Evolutionary conservation across 92 coral and sea anemone genomes (phyloP), one percentile per base, ranked within the genome.

Genomic region (Diadumene lineata): DNA sequence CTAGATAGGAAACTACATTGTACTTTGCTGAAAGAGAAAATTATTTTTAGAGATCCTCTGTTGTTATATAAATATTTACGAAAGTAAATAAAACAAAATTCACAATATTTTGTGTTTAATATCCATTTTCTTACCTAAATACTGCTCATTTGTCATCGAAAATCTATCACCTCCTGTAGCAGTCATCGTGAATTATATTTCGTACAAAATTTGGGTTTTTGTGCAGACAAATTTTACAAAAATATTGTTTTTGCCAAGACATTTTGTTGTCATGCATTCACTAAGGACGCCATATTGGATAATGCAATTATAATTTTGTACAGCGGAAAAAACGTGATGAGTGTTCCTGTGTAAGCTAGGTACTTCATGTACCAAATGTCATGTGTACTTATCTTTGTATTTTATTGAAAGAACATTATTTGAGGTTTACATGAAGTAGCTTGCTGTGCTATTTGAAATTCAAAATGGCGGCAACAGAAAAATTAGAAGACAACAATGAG

Each of bases 91-190:
- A n/a, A n/a, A n/a, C 25, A 21, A 17, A 51, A n/a, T 15, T 4
- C 11, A 7, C n/a, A 11, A 11, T 11, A 11, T 29, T 44, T 44
- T 44, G 10, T 8, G 17, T 17, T 44, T 44, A 8, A 9, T 8
- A 44, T 44, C 51, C 9, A 44, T 1, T 0, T 2, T 72, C 86
- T 62, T 72, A 94, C 98, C 97, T 71, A 94, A 86, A 78, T 94
- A 94, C 62, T 89, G 97, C 73, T 94, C 97, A 25, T 88, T 97
- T 8, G 97, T 78, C 74, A 94, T 60, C 11, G 88, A 76, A 81
- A 83, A 92, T 28, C 96, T 88, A 55, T 92, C 92, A 27, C 43
- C 57, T 51, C 75, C 91, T 28, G 60, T 85, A 29, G 72, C 65
- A 86, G 29, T 64, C 79, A 73, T 72, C 13, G 10, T 23, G 19